These are phyloP conservation scores for Sycon ciliatum DNA, from an alignment of 37 sponge, comb jelly and placozoan genomes.

Conservation along the genomic window DNA sequence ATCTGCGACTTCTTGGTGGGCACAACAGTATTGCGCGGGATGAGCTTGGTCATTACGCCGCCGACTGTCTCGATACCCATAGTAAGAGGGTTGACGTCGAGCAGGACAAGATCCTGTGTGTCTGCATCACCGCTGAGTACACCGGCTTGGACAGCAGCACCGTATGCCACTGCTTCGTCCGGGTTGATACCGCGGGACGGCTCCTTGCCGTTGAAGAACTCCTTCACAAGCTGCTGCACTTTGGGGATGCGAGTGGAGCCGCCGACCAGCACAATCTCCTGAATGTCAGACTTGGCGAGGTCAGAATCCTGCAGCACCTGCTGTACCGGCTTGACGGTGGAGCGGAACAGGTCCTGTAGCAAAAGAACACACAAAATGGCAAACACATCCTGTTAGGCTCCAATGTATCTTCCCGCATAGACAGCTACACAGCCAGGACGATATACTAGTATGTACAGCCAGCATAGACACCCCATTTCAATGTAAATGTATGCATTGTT, in stretches of 20 bases:
- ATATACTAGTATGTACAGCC: too few relatives aligned
- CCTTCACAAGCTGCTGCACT: conserved; percentile 94
- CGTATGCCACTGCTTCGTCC: conserved; percentile 99
- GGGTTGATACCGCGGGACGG: conserved; percentile 92
- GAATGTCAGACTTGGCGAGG: conserved; percentile 71
- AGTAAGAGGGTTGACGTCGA: conserved; percentile 96
- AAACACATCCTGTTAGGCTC: not conserved
- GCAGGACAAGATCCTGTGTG: conserved; percentile 63
- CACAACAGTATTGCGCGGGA: conserved; percentile 86
- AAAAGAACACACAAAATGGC: not conserved
- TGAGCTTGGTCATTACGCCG: conserved; percentile 98
- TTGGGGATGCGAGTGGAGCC: conserved; percentile 98
- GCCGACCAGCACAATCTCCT: conserved; percentile 95
- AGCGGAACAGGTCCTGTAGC: conserved; percentile 77
- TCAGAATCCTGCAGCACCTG: conserved; percentile 87
- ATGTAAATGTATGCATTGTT: too few relatives aligned
- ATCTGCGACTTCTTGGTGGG: conserved; percentile 99
- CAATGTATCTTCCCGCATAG: too few relatives aligned
- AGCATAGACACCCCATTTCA: too few relatives aligned
- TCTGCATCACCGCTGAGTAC: conserved; percentile 82
- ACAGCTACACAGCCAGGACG: too few relatives aligned
- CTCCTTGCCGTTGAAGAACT: conserved; percentile 91
- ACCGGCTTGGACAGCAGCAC: conserved; percentile 97
- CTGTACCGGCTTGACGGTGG: conserved; percentile 90
- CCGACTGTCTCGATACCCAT: conserved; percentile 99